A percentile compares a stretch with the other conserved stretches of the same genome.
Evolutionary conservation across 2,797 vertebrate genomes (phyloP).

Genomic region (Sebastes kiyomatsui): DNA sequence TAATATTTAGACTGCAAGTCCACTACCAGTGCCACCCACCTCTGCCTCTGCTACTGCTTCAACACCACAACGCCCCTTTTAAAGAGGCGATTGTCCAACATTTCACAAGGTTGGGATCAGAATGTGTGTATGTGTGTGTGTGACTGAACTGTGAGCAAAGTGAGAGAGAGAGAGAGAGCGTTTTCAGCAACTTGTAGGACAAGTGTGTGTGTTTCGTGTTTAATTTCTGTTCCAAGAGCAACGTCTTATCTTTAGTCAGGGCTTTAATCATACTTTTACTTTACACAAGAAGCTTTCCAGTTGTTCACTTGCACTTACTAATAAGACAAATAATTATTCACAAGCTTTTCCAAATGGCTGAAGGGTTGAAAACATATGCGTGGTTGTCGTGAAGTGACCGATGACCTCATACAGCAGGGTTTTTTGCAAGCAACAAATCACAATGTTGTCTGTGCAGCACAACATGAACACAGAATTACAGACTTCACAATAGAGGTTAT

Average conservation of each 20-base stretch:
- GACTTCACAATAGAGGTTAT: not conserved
- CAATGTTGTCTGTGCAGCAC: too few species aligned
- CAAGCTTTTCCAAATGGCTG: not conserved
- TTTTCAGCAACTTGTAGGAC: not conserved
- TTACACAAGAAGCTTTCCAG: not conserved
- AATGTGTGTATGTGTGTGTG: slow-evolving; percentile 28
- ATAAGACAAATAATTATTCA: not conserved
- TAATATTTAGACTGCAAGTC: slow-evolving; percentile 80
- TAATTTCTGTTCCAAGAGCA: slow-evolving; percentile 19
- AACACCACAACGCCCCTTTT: slow-evolving; percentile 47
- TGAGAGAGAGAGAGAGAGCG: not conserved
- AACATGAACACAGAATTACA: not conserved
- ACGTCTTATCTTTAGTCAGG: not conserved
- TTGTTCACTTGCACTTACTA: not conserved
- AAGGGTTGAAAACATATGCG: not conserved
- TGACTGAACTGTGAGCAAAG: slow-evolving; percentile 7
- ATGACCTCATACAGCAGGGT: not conserved
- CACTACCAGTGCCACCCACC: slow-evolving; percentile 66
- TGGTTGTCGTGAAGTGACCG: not conserved
- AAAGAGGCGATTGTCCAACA: slow-evolving; percentile 44
- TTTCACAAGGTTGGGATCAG: slow-evolving; percentile 39
- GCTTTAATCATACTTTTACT: not conserved
- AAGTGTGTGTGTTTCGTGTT: slow-evolving; percentile 22
- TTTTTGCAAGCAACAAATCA: too few species aligned
- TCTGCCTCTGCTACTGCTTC: slow-evolving; percentile 48